A percentile compares a stretch with the other conserved stretches of the same genome.
Conservation (phyloP, 1,140 invertebrate species). For the Lamellibrachia luymesi region DNA sequence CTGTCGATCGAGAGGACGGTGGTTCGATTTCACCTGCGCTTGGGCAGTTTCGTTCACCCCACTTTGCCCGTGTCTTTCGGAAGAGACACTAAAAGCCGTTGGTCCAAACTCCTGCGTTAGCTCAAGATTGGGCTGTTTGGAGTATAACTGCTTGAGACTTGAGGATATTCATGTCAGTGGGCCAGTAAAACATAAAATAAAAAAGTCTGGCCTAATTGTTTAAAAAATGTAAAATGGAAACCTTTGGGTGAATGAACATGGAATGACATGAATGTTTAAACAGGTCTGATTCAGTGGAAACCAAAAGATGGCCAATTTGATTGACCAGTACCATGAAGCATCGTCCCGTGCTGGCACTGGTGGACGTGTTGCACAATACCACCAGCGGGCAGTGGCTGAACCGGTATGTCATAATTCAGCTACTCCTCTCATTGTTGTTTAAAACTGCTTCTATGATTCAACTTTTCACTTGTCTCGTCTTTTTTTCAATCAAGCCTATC, state of each 20-base stretch:
- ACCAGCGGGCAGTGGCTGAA: not conserved
- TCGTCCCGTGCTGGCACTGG: not conserved
- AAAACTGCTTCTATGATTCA: not conserved
- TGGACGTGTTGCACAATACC: not conserved
- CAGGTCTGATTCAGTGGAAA: slow-evolving; percentile 14
- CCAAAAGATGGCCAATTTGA: slow-evolving; percentile 14
- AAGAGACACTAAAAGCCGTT: too few relatives aligned
- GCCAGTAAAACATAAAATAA: not conserved
- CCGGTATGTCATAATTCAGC: not conserved
- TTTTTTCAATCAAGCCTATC: too few relatives aligned
- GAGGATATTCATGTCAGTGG: not conserved
- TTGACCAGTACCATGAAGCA: slow-evolving; percentile 16
- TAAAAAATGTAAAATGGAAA: not conserved
- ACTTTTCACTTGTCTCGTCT: not conserved
- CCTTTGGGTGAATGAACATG: not conserved
- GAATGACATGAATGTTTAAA: not conserved
- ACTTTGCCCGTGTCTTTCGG: too few relatives aligned
- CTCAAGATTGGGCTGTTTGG: too few relatives aligned
- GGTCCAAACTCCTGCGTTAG: too few relatives aligned
- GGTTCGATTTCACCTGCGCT: too few relatives aligned
- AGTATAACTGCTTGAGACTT: too few relatives aligned
- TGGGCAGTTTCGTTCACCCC: too few relatives aligned
- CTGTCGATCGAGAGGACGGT: too few relatives aligned
- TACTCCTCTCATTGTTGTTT: slow-evolving; percentile 7
- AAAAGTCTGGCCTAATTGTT: not conserved